phyloP scores from a whole-genome alignment of 2,797 vertebrate genomes.

The Arrhamphus sclerolepis region DNA sequence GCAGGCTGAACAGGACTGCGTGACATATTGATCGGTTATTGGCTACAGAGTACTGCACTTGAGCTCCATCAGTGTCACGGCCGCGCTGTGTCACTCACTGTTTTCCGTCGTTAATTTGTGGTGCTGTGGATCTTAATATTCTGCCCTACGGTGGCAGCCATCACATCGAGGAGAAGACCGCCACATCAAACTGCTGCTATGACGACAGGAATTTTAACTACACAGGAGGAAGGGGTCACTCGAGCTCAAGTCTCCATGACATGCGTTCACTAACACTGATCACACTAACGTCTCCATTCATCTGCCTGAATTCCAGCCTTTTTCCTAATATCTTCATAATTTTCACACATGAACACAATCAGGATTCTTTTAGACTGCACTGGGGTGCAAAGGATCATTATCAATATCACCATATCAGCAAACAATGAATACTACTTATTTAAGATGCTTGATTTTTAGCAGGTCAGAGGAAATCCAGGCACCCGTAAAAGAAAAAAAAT shows the following conservation, averaged over 20 bases:
- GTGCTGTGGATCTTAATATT: slow-evolving; percentile 54
- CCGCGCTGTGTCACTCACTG: slow-evolving; percentile 67
- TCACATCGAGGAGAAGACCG: slow-evolving; percentile 59
- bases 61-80: slow-evolving; percentile 60
- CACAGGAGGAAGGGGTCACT: neutral
- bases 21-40: slow-evolving; percentile 71
- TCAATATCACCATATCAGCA: slow-evolving; percentile 53
- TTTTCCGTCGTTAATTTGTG: slow-evolving; percentile 71
- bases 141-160: slow-evolving; percentile 49
- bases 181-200: slow-evolving; percentile 64
- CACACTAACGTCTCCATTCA: slow-evolving; percentile 14
- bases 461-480: slow-evolving; percentile 61
- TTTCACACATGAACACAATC: slow-evolving; percentile 32
- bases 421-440: slow-evolving; percentile 55
- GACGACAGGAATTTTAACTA: slow-evolving; percentile 54
- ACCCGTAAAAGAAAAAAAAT: slow-evolving; percentile 59
- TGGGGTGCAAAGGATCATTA: slow-evolving; percentile 16
- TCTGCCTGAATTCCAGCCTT: slow-evolving; percentile 40
- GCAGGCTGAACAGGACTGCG: slow-evolving; percentile 53
- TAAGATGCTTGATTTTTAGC: slow-evolving; percentile 66
- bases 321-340: slow-evolving; percentile 32
- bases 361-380: slow-evolving; percentile 30
- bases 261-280: slow-evolving; percentile 27
- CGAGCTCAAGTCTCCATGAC: slow-evolving; percentile 11
- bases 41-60: slow-evolving; percentile 60